Evolutionary conservation across 2,888 invertebrate genomes (phyloP).

Genomic region (Drosophila meridiana): DNA sequence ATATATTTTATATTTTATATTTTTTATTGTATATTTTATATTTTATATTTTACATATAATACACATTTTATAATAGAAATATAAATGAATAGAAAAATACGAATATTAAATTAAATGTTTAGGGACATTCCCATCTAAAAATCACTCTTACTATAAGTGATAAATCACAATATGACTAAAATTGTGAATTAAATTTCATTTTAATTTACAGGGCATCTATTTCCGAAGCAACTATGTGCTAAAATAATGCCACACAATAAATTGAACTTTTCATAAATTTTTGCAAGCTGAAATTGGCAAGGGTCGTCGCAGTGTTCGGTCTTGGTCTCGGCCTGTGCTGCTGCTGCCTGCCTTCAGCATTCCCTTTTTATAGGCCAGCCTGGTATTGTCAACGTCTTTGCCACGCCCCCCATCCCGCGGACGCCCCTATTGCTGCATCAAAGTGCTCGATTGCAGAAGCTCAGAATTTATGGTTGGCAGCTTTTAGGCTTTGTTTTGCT

Average conservation of each 20-base stretch:
- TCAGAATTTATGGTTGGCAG: conserved; percentile 77
- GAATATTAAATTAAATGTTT: no score
- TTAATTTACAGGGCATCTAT: conserved; percentile 19
- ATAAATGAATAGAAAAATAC: no score
- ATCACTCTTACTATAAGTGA: neutral
- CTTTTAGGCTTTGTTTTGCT: conserved; percentile 80
- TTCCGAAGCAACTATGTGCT: conserved; percentile 59
- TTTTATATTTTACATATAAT: no score
- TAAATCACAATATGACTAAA: neutral
- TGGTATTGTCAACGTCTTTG: conserved; percentile 76
- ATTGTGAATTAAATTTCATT: neutral
- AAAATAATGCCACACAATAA: conserved; percentile 75
- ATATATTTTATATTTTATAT: no score
- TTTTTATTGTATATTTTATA: no score
- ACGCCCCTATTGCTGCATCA: conserved; percentile 20
- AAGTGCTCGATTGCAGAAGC: conserved; percentile 53
- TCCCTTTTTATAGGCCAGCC: conserved; percentile 33
- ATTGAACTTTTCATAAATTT: conserved; percentile 81
- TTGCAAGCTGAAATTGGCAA: conserved; percentile 71
- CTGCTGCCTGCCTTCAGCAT: neutral
- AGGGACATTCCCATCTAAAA: neutral
- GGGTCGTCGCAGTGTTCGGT: conserved; percentile 32
- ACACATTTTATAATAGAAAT: no score
- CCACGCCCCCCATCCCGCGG: conserved; percentile 1
- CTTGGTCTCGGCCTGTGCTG: neutral